Evolutionary conservation across 2,113 vertebrate genomes (phyloP).

Genomic region (Empidonax traillii): DNA sequence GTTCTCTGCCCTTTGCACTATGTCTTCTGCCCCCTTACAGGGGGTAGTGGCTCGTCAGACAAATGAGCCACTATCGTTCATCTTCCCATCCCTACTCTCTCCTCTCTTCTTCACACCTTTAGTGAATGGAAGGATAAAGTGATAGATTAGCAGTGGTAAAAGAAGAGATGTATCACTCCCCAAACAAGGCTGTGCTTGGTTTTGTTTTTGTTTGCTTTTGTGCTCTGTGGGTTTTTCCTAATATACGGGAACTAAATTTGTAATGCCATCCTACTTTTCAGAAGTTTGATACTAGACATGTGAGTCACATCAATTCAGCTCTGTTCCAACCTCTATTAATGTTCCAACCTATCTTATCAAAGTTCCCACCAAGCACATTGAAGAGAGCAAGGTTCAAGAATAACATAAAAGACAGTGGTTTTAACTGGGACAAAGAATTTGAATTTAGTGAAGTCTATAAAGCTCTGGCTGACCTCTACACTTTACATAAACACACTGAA

Average conservation of each 20-base stretch:
- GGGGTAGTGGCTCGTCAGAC: neutral
- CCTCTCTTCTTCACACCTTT: neutral
- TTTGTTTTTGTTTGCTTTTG: neutral
- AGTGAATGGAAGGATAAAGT: neutral
- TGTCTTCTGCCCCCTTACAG: neutral
- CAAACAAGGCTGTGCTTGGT: neutral
- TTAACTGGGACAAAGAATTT: neutral
- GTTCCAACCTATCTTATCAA: neutral
- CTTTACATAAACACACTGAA: slow-evolving; percentile 11
- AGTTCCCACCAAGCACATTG: neutral
- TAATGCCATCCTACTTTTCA: neutral
- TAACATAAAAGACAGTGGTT: neutral
- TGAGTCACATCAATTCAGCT: neutral
- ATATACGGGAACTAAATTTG: neutral
- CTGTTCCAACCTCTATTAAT: neutral
- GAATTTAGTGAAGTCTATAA: neutral
- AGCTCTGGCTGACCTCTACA: neutral
- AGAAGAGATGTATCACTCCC: neutral
- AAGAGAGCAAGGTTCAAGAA: slow-evolving; percentile 3
- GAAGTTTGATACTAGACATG: neutral
- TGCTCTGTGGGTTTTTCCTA: too few relatives aligned
- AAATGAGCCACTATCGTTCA: neutral
- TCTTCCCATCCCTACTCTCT: neutral
- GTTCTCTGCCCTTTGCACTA: neutral
- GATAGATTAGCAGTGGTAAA: neutral